A percentile compares a stretch with the other conserved stretches of the same genome.
These are phyloP conservation scores for Saimiri boliviensis DNA, from an alignment of 2,113 vertebrate species.

Conservation along the genomic window DNA sequence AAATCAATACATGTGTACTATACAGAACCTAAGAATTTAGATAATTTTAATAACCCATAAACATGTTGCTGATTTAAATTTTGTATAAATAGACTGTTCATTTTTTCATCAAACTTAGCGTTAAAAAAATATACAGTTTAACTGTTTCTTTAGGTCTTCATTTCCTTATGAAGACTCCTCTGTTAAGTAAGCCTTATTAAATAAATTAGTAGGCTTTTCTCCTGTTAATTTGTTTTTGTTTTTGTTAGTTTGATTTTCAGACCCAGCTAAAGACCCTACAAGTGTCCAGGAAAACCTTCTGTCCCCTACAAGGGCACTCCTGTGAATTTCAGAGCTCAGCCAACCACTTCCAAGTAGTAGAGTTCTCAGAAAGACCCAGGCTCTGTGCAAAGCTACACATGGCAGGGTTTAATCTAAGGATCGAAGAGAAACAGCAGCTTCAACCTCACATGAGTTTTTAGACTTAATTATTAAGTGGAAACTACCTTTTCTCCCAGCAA, in stretches of 20 bases:
- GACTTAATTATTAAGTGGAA: background rate
- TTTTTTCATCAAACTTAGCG: background rate
- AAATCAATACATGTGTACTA: no score
- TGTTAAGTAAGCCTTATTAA: background rate
- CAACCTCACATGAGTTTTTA: background rate
- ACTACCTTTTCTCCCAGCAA: background rate
- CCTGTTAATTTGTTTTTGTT: background rate
- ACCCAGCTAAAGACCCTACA: background rate
- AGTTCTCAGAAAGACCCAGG: background rate
- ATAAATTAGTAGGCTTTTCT: background rate
- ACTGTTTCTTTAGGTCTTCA: background rate
- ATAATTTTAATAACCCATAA: no score
- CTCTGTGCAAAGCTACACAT: background rate
- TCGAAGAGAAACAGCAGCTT: background rate
- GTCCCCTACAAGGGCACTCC: no score
- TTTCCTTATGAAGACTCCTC: background rate
- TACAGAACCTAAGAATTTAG: no score
- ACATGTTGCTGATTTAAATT: no score
- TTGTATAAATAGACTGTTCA: no score
- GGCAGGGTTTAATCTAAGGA: background rate
- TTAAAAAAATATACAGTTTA: background rate
- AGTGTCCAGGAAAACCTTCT: background rate
- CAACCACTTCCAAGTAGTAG: background rate
- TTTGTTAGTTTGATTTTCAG: background rate
- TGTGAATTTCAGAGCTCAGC: background rate